These are phyloP conservation scores for Ploceus nigricollis DNA, from an alignment of 2,113 vertebrate species.

Conservation along the genomic window DNA sequence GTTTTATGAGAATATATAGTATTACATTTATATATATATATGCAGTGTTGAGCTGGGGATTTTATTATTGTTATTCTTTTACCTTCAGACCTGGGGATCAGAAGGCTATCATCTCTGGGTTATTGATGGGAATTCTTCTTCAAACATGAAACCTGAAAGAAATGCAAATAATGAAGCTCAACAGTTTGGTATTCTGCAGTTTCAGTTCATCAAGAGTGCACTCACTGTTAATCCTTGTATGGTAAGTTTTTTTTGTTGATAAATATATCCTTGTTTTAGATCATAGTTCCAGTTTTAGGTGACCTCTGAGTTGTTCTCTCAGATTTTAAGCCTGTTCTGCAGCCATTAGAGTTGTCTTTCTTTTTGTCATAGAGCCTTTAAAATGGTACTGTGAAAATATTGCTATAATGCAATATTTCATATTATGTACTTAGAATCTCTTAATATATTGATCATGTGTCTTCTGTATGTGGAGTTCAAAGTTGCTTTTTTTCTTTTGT, in stretches of 20 bases:
- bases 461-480: background rate
- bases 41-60: background rate
- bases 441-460: background rate
- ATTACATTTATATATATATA: background rate
- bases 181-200: conserved; percentile 88
- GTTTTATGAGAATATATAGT: background rate
- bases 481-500: background rate
- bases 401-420: background rate
- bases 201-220: conserved; percentile 97
- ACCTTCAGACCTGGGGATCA: conserved; percentile 91
- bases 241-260: conserved; percentile 74
- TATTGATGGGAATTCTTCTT: conserved; percentile 73
- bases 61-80: background rate
- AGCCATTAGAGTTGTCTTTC: background rate
- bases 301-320: background rate
- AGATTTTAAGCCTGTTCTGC: background rate
- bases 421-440: background rate
- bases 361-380: background rate
- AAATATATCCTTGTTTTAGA: background rate
- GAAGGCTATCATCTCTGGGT: conserved; percentile 98
- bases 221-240: conserved; percentile 97
- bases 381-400: background rate
- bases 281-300: background rate
- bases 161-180: conserved; percentile 60
- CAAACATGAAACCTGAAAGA: conserved; percentile 41